Evolutionary conservation across 2,797 vertebrate species (phyloP), one percentile per base, ranked within the genome.

Genomic region (Centropyge bicolor): DNA sequence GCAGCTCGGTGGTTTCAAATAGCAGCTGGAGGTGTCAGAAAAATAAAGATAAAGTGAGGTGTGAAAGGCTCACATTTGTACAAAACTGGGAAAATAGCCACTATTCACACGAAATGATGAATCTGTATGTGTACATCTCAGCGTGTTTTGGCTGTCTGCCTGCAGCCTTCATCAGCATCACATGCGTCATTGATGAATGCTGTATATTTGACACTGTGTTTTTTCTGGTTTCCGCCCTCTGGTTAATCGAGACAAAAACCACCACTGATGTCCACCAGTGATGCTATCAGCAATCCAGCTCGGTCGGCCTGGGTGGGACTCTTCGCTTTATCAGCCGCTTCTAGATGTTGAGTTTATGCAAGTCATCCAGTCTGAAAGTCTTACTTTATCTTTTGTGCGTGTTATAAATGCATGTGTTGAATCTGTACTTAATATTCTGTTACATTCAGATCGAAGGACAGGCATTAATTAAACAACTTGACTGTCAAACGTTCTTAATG

Each of bases 241-340:
- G 81, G 74, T 87, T 90, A 82, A 90, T 90, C 80, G 46, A 86
- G 80, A 88, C 85, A 51, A 86, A 85, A 83, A 74, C 56, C 74
- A n/a, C n/a, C n/a, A n/a, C n/a, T n/a, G n/a, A n/a, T n/a, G 11
- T 82, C 64, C 73, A 70, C 46, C n/a, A 56, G 74, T 36, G 86
- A 80, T 83, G 77, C 61, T 65, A 83, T 86, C 83, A 43, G 59
- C 51, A 40, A 82, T 82, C 31, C 57, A 68, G 64, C 77, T 88
- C 72, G 19, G 70, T 70, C 52, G n/a, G 59, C 54, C 78, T n/a
- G 8, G 16, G n/a, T 12, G 1, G 46, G 36, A 69, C 43, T 63
- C 36, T 45, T 66, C 41, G 65, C 41, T 49, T 76, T 19, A 61
- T 74, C 16, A 49, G 27, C 9, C 3, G 56, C 61, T 66, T 69